Percentiles rank a stretch among this genome's conserved stretches.
These are phyloP conservation scores for Saccopteryx leptura DNA, from an alignment of 2,113 vertebrate genomes.

Conservation along the genomic window DNA sequence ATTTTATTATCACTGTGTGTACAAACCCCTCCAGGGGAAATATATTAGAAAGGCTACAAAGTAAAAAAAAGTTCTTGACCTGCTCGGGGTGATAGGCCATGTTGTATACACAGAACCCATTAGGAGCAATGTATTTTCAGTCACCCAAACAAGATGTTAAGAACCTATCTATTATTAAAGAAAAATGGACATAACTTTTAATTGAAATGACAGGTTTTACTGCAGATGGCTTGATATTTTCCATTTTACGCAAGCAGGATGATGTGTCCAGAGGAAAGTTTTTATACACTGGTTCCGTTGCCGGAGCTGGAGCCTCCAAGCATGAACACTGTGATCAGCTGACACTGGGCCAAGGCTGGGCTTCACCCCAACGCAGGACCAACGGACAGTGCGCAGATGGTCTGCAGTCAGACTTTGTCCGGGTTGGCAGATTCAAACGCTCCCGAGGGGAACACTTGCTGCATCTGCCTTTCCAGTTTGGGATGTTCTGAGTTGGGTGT, in stretches of 20 bases:
- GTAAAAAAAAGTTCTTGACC: background rate
- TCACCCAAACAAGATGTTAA: background rate
- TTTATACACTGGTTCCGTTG: fast-evolving
- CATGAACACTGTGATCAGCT: fast-evolving
- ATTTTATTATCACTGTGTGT: background rate
- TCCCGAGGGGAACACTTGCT: background rate
- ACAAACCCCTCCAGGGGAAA: background rate
- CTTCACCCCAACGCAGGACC: fast-evolving
- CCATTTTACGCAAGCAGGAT: background rate
- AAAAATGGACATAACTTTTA: background rate
- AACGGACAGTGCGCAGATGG: background rate
- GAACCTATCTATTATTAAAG: background rate
- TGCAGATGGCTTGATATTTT: background rate
- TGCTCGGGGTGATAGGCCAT: background rate
- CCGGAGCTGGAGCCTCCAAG: background rate
- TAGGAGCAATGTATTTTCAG: background rate
- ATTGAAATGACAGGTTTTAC: background rate
- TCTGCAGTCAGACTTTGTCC: background rate
- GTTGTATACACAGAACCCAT: background rate
- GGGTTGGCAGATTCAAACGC: background rate
- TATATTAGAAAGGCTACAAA: background rate
- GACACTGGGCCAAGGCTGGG: fast-evolving
- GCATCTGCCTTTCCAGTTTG: background rate
- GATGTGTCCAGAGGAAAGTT: fast-evolving
- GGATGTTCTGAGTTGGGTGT: background rate